These are phyloP conservation scores for Salminus brasiliensis DNA, from an alignment of 2,113 vertebrate genomes.

Conservation along the genomic window DNA sequence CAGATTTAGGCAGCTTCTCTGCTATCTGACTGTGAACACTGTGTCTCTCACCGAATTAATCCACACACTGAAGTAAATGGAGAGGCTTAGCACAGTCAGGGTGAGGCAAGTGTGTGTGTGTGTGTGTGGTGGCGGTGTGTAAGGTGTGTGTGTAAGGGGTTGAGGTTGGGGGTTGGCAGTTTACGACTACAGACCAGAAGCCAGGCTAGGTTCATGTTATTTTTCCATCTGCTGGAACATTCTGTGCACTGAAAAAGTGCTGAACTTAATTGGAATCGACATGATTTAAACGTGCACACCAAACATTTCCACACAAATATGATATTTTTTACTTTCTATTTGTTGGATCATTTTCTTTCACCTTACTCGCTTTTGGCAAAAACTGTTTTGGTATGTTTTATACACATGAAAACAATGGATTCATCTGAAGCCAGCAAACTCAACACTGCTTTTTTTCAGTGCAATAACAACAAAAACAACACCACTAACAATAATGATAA, in stretches of 20 bases:
- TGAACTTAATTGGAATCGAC: no score
- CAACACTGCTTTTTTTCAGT: no score
- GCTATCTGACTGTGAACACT: slow-evolving; percentile 64
- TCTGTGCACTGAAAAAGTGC: background rate
- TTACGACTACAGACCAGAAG: background rate
- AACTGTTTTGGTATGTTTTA: no score
- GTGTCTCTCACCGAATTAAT: slow-evolving; percentile 67
- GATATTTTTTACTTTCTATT: no score
- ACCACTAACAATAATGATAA: background rate
- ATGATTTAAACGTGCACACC: background rate
- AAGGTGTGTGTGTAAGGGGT: slow-evolving; percentile 13
- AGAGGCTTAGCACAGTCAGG: slow-evolving; percentile 18
- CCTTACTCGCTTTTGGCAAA: no score
- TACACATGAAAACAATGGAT: no score
- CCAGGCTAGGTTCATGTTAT: background rate
- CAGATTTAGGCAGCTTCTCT: slow-evolving; percentile 67
- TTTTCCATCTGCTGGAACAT: background rate
- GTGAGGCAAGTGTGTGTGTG: slow-evolving; percentile 5
- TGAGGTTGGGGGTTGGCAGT: background rate
- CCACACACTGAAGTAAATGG: slow-evolving; percentile 54
- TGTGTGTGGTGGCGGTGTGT: background rate
- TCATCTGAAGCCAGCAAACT: no score
- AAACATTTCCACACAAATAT: background rate
- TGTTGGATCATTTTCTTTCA: background rate
- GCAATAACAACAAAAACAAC: background rate